Base-by-base conservation (phyloP, 2,113 vertebrate species). In the Probosciger aterrimus region DNA sequence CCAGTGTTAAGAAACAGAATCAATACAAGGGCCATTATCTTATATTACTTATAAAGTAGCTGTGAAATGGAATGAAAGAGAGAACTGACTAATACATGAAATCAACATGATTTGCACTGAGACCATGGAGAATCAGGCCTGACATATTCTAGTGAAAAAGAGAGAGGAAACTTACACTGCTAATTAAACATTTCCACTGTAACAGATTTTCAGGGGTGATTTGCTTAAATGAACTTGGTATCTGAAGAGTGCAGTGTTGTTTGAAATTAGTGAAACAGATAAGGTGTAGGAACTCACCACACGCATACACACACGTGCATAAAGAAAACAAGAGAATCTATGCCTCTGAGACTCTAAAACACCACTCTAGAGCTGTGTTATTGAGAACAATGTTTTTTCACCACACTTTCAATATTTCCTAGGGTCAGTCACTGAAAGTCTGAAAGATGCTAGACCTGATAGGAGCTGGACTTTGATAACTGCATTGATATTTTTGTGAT, bases 301-400 rank as follows among this genome's bases (percentile, higher is more conserved):
- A 14, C 7, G 50, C 3, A 15, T 5, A 10, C 1, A 46, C 2
- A 27, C 6, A 64, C 4, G 65, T 3, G 47, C 4, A 7, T 2
- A 35, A 25, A 71, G 10, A 50, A 39, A 41, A 47, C 63, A 6
- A 31, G 31, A 39, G 12, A 43, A 41, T 5, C 10, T 4, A 37
- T 12, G 16, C 6, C 11, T 35, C 4, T 60, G 31, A 75, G 14
- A 18, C 10, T 52, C 30, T 31, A 55, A 13, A 19, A n/a, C 55
- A 59, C 13, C 55, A n/a, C 55, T n/a, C 55, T n/a, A 70, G 7
- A 64, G 2, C 4, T 69, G 20, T 67, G 9, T 71, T 28, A 33
- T 12, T 33, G 37, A 59, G 6, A 80, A 14, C 5, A 41, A 3
- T 30, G 4, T 1, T 69, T 74, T 78, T 63, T 47, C 24, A 55